Conservation (phyloP, 2,888 invertebrate genomes). For the Spatulosminthurus flaviceps region DNA sequence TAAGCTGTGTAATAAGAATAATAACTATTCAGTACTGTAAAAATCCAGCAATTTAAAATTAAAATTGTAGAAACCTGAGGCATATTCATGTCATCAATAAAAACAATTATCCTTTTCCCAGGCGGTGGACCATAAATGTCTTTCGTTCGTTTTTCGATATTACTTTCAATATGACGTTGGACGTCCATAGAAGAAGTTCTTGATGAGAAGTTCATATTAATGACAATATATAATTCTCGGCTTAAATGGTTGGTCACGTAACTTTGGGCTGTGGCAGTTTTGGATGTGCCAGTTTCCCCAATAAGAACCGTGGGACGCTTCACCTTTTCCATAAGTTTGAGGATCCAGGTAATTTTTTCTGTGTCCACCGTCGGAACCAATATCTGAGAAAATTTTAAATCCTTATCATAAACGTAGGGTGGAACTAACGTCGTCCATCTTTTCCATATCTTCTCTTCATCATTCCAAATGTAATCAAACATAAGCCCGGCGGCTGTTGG, state of each 20-base stretch:
- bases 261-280: slow-evolving; percentile 87
- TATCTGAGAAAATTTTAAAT: slow-evolving; percentile 80
- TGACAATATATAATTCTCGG: slow-evolving; percentile 74
- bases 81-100: slow-evolving; percentile 96
- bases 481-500: slow-evolving; percentile 77
- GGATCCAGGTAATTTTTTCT: slow-evolving; percentile 79
- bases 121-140: slow-evolving; percentile 89
- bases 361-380: slow-evolving; percentile 92
- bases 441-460: slow-evolving; percentile 76
- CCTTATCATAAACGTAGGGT: slow-evolving; percentile 77
- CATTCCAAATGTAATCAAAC: slow-evolving; percentile 84
- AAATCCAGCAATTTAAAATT: not conserved
- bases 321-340: slow-evolving; percentile 79
- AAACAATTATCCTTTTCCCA: slow-evolving; percentile 87
- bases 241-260: slow-evolving; percentile 79
- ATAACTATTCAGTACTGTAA: not conserved
- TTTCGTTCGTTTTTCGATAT: slow-evolving; percentile 89
- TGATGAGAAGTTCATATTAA: slow-evolving; percentile 91
- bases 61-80: slow-evolving; percentile 72
- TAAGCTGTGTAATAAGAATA: not conserved
- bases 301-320: slow-evolving; percentile 83
- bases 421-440: slow-evolving; percentile 87
- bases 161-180: slow-evolving; percentile 85
- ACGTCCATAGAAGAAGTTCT: slow-evolving; percentile 91
- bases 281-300: slow-evolving; percentile 92